Base-by-base conservation (phyloP, 2,797 vertebrate genomes). In the Peromyscus eremicus region DNA sequence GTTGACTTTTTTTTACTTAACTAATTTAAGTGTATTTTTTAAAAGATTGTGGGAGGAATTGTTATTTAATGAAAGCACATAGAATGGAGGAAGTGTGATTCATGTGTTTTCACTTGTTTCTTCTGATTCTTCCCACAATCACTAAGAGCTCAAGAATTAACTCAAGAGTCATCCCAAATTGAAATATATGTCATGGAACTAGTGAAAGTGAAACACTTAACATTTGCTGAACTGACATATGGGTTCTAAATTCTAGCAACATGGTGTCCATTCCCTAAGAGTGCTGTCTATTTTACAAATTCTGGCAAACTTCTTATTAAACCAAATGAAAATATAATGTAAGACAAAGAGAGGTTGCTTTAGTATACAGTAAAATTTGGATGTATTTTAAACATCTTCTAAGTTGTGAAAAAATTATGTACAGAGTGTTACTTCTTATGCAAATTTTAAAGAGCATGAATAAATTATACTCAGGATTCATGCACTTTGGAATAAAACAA, bases 161-260 rank as follows among this genome's bases (percentile, higher is more conserved):
- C 40, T 49, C 57, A 0, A 12, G 17, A 32, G 94, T 95, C 6
- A 87, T 40, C 34, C 13, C 93, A 79, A 96, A 97, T 94, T 92
- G 90, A 97, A 92, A 49, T 49, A 82, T 2, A 32, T 87, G 91
- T 0, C 0, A 4, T 70, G 89, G 92, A 96, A 82, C 75, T 55
- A 92, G 13, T 21, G 11, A 96, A 95, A 64, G 89, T 93, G 0
- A 57, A 75, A 95, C 14, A 82, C 49, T 37, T 97, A 52, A 64
- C 94, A 32, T 87, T 93, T 96, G 79, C 73, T 94, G 76, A 98
- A 73, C 76, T 94, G 68, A 88, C 80, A 97, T 40, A 96, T 43
- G 68, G 89, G 92, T 93, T 79, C 21, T 77, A 91, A 91, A 97
- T 97, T 94, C 23, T 66, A 96, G 46, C 14, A 80, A 92, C 52